Base-by-base conservation (phyloP, 2,888 invertebrate species). In the Drosophila niveifrons region DNA sequence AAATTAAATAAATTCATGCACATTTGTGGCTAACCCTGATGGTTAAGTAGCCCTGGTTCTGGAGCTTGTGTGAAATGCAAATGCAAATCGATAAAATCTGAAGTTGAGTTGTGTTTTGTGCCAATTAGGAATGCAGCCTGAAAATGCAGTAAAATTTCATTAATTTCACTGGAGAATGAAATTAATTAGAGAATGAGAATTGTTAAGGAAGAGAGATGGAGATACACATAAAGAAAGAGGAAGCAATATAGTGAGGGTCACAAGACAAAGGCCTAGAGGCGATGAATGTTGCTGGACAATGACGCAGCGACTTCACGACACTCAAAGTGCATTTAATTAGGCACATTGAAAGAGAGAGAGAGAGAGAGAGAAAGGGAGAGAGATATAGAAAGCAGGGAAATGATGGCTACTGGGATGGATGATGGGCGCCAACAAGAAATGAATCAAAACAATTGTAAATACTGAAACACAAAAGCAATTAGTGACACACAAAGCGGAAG, bases 401-500 rank as follows among this genome's bases (percentile, higher is more conserved):
- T 7, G 51, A 3, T 11, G 3, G 41, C 11, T 18, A 15, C 7
- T 17, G 48, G 39, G 10, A 36, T 36, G 7, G 15, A 2, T 48
- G 31, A 23, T 23, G 23, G 23, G 55, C 17, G 31, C 59, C 56
- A 82, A 72, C 72, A 76, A 85, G 82, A 89, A 88, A 86, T 88
- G 82, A 88, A 89, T 89, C 90, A 86, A 86, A 89, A 86, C 90
- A 88, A 86, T 88, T 86, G 86, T 89, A 89, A 89, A 86, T 89
- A 89, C 72, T 85, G 82, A 85, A 89, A 88, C 86, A 89, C 86
- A 86, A 86, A 89, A 89, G 86, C 86, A 86, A 86, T 86, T 86
- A 86, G 86, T 89, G 86, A 82, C 86, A 86, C 86, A 89, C 90
- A 85, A 89, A 89, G 88, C 88, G 86, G 88, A 86, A 86, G 86